Conservation (phyloP, 2,797 vertebrate genomes). For the Oreochromis mossambicus region DNA sequence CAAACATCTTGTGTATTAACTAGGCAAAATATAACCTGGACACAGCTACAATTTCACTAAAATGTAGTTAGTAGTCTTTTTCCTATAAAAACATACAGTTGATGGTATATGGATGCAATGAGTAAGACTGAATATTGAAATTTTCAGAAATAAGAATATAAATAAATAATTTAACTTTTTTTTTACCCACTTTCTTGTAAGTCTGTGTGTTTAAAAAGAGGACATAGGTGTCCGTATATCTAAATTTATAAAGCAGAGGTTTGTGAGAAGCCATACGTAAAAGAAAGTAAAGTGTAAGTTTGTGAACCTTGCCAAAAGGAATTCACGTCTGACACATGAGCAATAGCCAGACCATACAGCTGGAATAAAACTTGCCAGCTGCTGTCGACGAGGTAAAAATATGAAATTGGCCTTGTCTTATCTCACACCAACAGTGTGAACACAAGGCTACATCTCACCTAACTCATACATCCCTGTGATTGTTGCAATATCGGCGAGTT, state of each 20-base stretch:
- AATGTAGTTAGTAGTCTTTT: neutral
- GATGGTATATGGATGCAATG: neutral
- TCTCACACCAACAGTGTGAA: constrained; percentile 58
- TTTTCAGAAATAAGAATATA: neutral
- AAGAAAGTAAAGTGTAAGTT: constrained; percentile 16
- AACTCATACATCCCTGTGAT: constrained; percentile 50
- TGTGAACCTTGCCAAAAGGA: constrained; percentile 32
- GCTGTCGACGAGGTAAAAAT: constrained; percentile 48
- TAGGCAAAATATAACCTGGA: neutral
- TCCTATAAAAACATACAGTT: neutral
- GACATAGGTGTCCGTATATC: neutral
- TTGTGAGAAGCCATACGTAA: neutral
- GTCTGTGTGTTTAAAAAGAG: neutral
- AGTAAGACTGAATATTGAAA: neutral
- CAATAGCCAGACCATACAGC: constrained; percentile 26
- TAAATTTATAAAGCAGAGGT: neutral
- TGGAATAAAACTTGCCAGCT: constrained; percentile 43
- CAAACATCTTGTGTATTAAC: neutral
- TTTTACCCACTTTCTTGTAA: neutral
- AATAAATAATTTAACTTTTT: neutral
- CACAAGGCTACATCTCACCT: constrained; percentile 54
- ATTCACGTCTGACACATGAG: constrained; percentile 51
- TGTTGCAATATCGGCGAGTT: constrained; percentile 39
- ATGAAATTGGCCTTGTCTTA: constrained; percentile 70
- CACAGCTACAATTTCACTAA: neutral